Evolutionary conservation across 2,113 vertebrate species (phyloP).

Genomic region (Psammodynastes pulverulentus): DNA sequence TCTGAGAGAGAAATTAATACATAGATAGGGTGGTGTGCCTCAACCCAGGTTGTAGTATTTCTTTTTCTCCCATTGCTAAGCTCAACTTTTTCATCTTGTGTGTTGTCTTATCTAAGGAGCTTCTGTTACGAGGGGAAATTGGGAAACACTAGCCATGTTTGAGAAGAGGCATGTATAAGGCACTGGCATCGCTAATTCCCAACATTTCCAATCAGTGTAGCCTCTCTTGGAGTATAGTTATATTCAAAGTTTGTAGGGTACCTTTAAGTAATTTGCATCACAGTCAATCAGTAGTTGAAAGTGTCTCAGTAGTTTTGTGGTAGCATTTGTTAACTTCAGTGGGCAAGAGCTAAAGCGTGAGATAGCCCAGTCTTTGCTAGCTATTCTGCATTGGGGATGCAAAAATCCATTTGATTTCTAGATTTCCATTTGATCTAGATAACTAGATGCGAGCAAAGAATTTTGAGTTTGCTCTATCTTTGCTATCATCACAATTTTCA

Average conservation of each 20-base stretch:
- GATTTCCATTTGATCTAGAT: too few relatives aligned
- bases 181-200: not conserved
- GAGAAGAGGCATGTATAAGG: not conserved
- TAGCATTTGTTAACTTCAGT: not conserved
- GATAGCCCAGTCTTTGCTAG: not conserved
- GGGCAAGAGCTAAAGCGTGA: not conserved
- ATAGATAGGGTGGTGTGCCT: not conserved
- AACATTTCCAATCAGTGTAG: not conserved
- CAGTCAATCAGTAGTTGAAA: not conserved
- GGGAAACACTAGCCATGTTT: not conserved
- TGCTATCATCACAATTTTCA: not conserved
- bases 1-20: not conserved
- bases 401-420: not conserved
- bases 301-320: not conserved
- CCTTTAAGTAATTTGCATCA: not conserved
- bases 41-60: not conserved
- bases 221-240: not conserved
- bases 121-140: not conserved
- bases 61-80: not conserved
- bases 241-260: not conserved
- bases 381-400: not conserved
- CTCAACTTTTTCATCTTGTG: not conserved
- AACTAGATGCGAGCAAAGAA: not conserved
- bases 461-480: not conserved
- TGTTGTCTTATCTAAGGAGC: not conserved